A percentile compares a stretch with the other conserved stretches of the same genome.
Conservation (phyloP, 37 sponge, comb jelly and placozoan species). For the Chondrosia reniformis region DNA sequence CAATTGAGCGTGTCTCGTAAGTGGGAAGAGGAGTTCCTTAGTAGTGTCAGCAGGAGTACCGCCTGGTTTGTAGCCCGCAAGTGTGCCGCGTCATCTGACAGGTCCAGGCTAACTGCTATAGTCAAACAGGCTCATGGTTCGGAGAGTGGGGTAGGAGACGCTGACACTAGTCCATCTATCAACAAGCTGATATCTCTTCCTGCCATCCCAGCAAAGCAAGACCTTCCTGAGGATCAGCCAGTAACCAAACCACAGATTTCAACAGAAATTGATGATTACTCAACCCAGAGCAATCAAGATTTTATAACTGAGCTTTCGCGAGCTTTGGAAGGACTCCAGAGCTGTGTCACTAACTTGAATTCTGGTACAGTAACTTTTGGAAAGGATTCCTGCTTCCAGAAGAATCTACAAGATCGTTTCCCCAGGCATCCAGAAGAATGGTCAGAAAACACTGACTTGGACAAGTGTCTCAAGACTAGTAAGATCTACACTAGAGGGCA, state of each 20-base stretch:
- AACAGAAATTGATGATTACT: background rate
- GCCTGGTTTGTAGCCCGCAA: background rate
- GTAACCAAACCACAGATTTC: background rate
- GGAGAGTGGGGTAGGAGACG: background rate
- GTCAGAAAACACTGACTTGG: background rate
- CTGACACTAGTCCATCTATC: background rate
- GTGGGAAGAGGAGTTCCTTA: constrained; percentile 38
- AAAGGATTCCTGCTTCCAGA: constrained; percentile 19
- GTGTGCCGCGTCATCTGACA: background rate
- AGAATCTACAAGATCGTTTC: constrained; percentile 41
- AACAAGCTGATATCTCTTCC: background rate
- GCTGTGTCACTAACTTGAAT: background rate
- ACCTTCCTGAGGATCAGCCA: no score
- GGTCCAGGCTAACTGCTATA: background rate
- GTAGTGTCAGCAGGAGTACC: constrained; percentile 32
- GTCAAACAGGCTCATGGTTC: background rate
- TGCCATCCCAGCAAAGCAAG: no score
- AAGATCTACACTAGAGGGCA: constrained; percentile 18
- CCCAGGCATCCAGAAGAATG: constrained; percentile 39
- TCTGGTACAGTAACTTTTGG: constrained; percentile 2
- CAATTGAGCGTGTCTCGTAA: background rate
- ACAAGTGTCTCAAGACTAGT: background rate
- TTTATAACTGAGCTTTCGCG: constrained; percentile 20
- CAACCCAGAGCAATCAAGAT: background rate
- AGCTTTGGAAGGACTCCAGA: constrained; percentile 21